phyloP scores from a whole-genome alignment of 2,797 vertebrate genomes.

The Propithecus deckenii region DNA sequence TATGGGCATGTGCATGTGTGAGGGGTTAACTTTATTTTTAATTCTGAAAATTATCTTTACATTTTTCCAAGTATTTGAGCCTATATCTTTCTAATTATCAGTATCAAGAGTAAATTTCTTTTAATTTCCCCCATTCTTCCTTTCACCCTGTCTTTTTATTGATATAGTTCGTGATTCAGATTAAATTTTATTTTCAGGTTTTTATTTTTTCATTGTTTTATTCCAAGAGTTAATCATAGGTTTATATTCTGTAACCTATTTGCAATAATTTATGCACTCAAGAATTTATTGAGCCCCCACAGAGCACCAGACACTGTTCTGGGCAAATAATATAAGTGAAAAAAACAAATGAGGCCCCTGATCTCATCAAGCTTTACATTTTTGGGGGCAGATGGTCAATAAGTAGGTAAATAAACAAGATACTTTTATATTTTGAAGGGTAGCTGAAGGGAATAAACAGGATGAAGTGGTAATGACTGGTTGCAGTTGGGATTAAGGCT shows the following conservation, averaged over 20 bases:
- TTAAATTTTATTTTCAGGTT: constrained; percentile 30
- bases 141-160: not conserved
- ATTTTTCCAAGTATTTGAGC: not conserved
- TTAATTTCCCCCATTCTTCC: not conserved
- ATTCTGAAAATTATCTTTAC: constrained; percentile 12
- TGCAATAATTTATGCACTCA: not conserved
- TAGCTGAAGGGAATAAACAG: not conserved
- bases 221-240: constrained; percentile 14
- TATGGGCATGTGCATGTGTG: not conserved
- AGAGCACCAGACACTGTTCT: not conserved
- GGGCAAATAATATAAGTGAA: not conserved
- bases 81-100: constrained; percentile 20
- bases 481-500: not conserved
- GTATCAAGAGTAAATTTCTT: not conserved
- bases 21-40: constrained; percentile 1
- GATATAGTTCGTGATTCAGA: constrained; percentile 10
- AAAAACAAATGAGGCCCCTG: not conserved
- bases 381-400: not conserved
- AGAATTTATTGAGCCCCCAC: not conserved
- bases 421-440: not conserved
- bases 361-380: not conserved
- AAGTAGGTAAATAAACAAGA: not conserved
- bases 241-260: not conserved
- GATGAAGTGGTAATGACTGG: not conserved
- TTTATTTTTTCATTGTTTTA: not conserved